Percentiles rank a stretch among this genome's conserved stretches.
phyloP scores from a whole-genome alignment of 2,113 vertebrate species.

The Coptodon bakossiorum region DNA sequence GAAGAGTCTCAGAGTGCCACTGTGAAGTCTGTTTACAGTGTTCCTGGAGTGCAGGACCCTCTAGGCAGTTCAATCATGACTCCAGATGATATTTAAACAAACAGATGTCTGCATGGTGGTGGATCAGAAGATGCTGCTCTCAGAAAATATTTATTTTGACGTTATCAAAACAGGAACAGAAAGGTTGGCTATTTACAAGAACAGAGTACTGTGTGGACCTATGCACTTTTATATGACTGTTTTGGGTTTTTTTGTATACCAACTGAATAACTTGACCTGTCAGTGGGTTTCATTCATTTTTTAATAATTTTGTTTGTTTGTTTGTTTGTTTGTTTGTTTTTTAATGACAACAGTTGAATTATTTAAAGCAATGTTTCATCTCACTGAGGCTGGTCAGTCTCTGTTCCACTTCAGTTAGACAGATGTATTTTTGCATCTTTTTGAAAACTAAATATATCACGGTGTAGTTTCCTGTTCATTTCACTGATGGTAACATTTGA shows the following conservation, averaged over 20 bases:
- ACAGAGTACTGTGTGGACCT: not conserved
- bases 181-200: not conserved
- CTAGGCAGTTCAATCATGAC: constrained; percentile 63
- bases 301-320: not conserved
- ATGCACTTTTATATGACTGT: not conserved
- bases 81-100: not conserved
- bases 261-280: not conserved
- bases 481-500: not conserved
- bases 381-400: not conserved
- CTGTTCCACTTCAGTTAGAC: not conserved
- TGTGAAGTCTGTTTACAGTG: constrained; percentile 15
- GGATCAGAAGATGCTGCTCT: not conserved
- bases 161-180: not conserved
- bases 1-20: not conserved
- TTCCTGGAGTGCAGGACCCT: constrained; percentile 53
- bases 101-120: not conserved
- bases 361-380: constrained; percentile 26
- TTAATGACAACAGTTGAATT: not conserved
- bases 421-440: not conserved
- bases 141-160: not conserved
- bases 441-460: not conserved
- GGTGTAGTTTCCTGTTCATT: not conserved
- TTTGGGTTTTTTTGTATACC: not conserved
- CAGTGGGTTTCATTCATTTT: not conserved
- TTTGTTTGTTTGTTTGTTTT: not conserved